Conservation (phyloP, 2,797 vertebrate genomes). For the Mormyrus hasselquistii region DNA sequence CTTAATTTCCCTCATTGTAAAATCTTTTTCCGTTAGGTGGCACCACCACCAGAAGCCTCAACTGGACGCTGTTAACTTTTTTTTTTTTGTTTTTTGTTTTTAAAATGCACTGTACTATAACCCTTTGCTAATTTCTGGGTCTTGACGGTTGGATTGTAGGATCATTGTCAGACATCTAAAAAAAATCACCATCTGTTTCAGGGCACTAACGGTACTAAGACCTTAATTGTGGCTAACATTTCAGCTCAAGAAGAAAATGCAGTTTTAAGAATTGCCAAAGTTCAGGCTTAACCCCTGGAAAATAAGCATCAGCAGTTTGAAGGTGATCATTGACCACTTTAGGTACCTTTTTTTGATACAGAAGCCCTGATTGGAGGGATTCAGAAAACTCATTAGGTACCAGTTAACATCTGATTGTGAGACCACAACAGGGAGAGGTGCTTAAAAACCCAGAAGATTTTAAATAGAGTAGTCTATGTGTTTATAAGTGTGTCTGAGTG, state of each 20-base stretch:
- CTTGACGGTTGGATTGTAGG: neutral
- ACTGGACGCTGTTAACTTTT: neutral
- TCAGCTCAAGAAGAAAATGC: neutral
- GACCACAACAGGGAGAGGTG: neutral
- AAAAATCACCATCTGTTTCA: neutral
- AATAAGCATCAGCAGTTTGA: neutral
- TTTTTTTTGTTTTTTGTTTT: neutral
- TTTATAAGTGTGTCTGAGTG: neutral
- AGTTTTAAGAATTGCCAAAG: neutral
- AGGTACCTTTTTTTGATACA: neutral
- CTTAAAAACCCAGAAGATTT: neutral
- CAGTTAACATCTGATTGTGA: neutral
- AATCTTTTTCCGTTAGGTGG: neutral
- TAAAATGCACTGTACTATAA: neutral
- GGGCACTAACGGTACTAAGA: neutral
- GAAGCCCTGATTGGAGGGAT: neutral
- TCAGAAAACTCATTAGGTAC: neutral
- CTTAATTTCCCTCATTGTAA: neutral
- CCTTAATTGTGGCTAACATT: neutral
- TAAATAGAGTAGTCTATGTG: neutral
- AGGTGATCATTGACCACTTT: neutral
- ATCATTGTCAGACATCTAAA: neutral
- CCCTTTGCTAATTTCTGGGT: neutral
- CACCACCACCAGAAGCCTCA: neutral
- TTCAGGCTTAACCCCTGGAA: neutral